Conservation (phyloP, 2,888 invertebrate species). For the Eupithecia insigniata region DNA sequence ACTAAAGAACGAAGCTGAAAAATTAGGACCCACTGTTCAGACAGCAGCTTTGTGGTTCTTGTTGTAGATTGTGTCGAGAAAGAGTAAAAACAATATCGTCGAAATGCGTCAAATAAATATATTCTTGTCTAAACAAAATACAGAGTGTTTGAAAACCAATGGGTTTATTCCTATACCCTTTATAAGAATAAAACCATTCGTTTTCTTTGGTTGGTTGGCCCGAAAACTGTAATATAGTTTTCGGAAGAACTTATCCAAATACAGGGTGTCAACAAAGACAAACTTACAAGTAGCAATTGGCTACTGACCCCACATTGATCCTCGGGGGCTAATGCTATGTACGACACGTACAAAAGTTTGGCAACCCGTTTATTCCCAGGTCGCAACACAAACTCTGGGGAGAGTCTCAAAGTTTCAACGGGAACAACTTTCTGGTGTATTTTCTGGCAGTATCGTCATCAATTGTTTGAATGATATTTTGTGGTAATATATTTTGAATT, state of each 20-base stretch:
- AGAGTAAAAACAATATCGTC: no score
- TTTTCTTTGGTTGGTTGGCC: no score
- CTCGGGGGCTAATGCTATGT: constrained; percentile 29
- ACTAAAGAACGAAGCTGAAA: no score
- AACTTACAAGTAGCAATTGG: constrained; percentile 15
- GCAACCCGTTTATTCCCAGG: constrained; percentile 38
- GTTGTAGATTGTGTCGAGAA: no score
- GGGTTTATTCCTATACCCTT: no score
- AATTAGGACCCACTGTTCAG: no score
- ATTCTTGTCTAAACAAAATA: no score
- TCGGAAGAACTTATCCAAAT: background rate
- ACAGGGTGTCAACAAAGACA: background rate
- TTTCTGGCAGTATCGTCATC: constrained; percentile 4
- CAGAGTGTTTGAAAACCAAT: no score
- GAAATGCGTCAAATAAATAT: no score
- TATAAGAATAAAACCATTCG: no score
- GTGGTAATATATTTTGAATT: background rate
- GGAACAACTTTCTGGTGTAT: constrained; percentile 29
- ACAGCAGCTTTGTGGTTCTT: no score
- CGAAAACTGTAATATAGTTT: background rate
- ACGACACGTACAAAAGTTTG: constrained; percentile 37
- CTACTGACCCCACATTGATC: constrained; percentile 15
- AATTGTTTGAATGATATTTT: background rate
- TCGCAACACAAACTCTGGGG: constrained; percentile 37
- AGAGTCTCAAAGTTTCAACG: constrained; percentile 36